phyloP scores from a whole-genome alignment of 2,797 vertebrate species.

The Leptoclinus maculatus region DNA sequence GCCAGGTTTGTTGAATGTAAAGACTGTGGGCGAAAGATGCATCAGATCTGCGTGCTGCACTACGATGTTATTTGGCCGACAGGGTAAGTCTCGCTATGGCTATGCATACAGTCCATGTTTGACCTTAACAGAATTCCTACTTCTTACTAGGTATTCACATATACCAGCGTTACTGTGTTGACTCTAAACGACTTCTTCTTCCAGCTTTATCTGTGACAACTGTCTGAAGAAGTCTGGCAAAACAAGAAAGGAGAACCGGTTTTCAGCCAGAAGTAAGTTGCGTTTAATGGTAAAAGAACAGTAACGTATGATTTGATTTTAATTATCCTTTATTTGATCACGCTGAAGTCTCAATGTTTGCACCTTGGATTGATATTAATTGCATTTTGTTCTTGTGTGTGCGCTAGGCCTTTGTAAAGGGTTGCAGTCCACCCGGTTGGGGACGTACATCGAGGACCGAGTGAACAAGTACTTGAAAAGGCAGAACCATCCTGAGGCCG shows the following conservation, averaged over 20 bases:
- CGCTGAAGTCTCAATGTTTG: background rate
- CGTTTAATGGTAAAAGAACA: background rate
- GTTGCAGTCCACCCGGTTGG: slow-evolving; percentile 92
- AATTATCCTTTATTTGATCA: background rate
- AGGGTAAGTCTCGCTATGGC: slow-evolving; percentile 83
- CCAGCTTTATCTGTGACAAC: slow-evolving; percentile 97
- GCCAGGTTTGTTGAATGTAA: slow-evolving; percentile 98
- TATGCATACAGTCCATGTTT: background rate
- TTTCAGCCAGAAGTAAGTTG: slow-evolving; percentile 95
- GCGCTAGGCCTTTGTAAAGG: slow-evolving; percentile 77
- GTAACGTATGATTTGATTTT: background rate
- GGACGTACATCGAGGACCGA: slow-evolving; percentile 95
- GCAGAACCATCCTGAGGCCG: slow-evolving; percentile 97
- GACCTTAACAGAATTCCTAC: background rate
- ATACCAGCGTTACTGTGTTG: background rate
- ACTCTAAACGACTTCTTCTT: slow-evolving; percentile 23
- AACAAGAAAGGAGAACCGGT: slow-evolving; percentile 97
- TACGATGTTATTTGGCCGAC: slow-evolving; percentile 98
- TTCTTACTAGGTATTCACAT: background rate
- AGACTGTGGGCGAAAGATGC: slow-evolving; percentile 99
- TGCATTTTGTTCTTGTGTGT: background rate
- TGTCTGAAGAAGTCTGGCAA: slow-evolving; percentile 97
- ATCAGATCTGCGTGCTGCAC: slow-evolving; percentile 98
- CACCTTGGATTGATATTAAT: background rate
- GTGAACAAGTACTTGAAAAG: slow-evolving; percentile 98